phyloP scores from a whole-genome alignment of 1,140 invertebrate genomes.

The Drosophila watanabei region DNA sequence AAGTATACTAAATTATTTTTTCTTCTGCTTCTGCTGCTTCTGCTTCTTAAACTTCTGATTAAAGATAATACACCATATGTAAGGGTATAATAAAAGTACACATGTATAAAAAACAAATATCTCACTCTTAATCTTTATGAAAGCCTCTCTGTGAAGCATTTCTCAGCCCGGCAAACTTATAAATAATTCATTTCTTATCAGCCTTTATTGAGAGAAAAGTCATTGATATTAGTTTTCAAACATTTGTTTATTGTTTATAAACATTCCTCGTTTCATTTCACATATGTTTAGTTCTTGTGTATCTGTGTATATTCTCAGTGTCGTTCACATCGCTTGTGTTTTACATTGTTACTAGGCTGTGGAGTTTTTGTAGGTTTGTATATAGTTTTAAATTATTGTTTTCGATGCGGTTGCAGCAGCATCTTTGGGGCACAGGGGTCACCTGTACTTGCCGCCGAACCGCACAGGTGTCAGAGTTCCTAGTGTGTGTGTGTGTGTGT shows the following conservation, averaged over 20 bases:
- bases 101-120: neutral
- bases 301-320: constrained; percentile 54
- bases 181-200: neutral
- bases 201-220: constrained; percentile 4
- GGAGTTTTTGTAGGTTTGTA: constrained; percentile 17
- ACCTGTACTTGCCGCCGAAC: constrained; percentile 34
- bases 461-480: constrained; percentile 36
- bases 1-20: too few species aligned
- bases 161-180: neutral
- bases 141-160: neutral
- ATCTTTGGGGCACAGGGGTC: neutral
- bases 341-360: constrained; percentile 40
- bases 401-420: constrained; percentile 13
- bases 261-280: constrained; percentile 76
- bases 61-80: neutral
- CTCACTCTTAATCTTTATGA: neutral
- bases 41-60: neutral
- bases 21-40: too few species aligned
- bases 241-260: constrained; percentile 83
- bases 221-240: constrained; percentile 70
- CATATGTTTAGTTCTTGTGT: constrained; percentile 56
- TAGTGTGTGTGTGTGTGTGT: constrained; percentile 14
- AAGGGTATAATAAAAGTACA: neutral
- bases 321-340: constrained; percentile 45
- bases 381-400: constrained; percentile 22